These are phyloP conservation scores for Entosphenus tridentatus DNA, from an alignment of 2,113 vertebrate species.

Conservation along the genomic window DNA sequence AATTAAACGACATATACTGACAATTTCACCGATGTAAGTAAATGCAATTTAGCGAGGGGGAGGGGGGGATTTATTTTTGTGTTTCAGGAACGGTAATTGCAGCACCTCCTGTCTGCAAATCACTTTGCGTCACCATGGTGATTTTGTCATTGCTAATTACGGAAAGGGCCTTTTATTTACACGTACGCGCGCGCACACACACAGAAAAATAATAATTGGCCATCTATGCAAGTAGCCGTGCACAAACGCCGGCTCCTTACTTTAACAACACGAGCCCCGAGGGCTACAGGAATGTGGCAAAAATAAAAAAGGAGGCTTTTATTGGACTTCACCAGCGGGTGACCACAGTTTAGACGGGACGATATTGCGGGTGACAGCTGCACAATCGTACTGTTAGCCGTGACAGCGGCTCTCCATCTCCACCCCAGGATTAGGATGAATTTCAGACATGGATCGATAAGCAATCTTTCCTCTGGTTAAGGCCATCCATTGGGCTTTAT, in stretches of 20 bases:
- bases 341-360: not conserved
- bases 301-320: not conserved
- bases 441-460: conserved; percentile 1
- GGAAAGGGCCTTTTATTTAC: too few relatives aligned
- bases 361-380: not conserved
- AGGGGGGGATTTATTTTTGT: not conserved
- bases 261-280: not conserved
- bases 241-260: not conserved
- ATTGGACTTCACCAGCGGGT: not conserved
- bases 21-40: not conserved
- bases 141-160: too few relatives aligned
- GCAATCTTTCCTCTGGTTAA: conserved; percentile 6
- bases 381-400: not conserved
- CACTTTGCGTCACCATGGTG: not conserved
- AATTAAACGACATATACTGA: too few relatives aligned
- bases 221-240: not conserved
- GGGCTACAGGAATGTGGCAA: not conserved
- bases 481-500: conserved; percentile 1
- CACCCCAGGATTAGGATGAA: not conserved
- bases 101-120: not conserved
- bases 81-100: not conserved
- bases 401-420: conserved; percentile 4
- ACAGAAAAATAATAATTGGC: not conserved
- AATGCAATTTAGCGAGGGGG: not conserved
- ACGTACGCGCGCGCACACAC: too few relatives aligned